Evolutionary conservation across 2,113 vertebrate species (phyloP), one percentile per base, ranked within the genome.

Genomic region (Prinia subflava): DNA sequence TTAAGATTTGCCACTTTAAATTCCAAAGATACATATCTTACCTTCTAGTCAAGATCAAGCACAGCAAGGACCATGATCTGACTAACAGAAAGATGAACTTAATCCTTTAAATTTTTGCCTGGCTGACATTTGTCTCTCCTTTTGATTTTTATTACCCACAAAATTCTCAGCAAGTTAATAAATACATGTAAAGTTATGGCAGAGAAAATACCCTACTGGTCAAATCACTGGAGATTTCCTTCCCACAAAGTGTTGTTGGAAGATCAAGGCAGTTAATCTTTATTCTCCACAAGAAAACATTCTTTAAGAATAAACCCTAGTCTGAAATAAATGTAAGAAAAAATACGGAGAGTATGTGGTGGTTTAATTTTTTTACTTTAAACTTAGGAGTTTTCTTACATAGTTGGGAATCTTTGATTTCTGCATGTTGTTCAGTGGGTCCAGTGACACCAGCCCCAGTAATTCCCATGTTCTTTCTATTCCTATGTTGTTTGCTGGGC

Each of bases 361-460:
- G 12, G 11, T 80, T 10, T 77, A 15, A 13, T 56, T 76, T 80
- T 92, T 91, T 65, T 24, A 21, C 33, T 68, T 84, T 65, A 82
- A 69, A 78, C 25, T 21, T n/a, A 68, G 39, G 27, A 63, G 4
- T 79, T 82, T 71, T 71, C 37, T 70, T 83, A 83, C 3, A 4
- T 35, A 47, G 15, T 31, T 70, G 22, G 33, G 6, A 73, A 47
- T 63, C 27, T 82, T 71, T 89, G 49, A 4, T 79, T 84, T 82
- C 44, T 77, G 28, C n/a, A n/a, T 0, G 0, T 73, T 53, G 31
- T 80, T 27, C 20, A 7, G 39, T 47, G 52, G 3, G 3, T 47
- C 31, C 39, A 42, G 25, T 35, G 49, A 30, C 50, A 56, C 10
- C 25, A 59, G 16, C 35, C 39, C 18, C 21, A 42, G 19, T 87